Evolutionary conservation across 2,113 vertebrate species (phyloP).

Genomic region (Chaetorhynchus papuensis): DNA sequence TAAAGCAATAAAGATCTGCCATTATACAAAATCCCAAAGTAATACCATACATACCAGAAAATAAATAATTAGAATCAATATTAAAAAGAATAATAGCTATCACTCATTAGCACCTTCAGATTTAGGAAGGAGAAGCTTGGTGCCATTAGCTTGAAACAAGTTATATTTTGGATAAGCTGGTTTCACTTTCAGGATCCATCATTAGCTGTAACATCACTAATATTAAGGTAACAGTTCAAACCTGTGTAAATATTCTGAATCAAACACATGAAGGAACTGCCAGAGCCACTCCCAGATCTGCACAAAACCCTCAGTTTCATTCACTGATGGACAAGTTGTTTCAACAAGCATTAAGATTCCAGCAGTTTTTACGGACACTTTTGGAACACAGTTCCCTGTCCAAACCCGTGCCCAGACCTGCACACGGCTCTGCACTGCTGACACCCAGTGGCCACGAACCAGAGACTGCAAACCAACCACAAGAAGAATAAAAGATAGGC

Average conservation of each 20-base stretch:
- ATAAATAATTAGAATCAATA: background rate
- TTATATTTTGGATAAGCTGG: background rate
- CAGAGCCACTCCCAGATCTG: background rate
- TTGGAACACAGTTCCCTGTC: background rate
- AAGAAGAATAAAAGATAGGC: background rate
- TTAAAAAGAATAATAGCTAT: background rate
- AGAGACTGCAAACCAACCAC: background rate
- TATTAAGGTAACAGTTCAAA: background rate
- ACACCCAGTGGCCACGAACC: slow-evolving; percentile 56
- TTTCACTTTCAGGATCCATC: background rate
- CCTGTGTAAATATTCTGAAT: background rate
- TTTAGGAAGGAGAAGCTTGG: background rate
- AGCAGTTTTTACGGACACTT: background rate
- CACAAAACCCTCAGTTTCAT: fast-evolving
- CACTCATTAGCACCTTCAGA: background rate
- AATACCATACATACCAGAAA: background rate
- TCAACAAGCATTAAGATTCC: background rate
- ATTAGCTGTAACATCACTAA: background rate
- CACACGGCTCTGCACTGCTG: slow-evolving; percentile 29
- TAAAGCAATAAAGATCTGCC: background rate
- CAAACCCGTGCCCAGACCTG: background rate
- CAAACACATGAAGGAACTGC: background rate
- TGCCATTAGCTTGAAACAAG: background rate
- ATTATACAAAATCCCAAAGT: background rate
- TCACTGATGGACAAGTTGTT: background rate